phyloP scores from a whole-genome alignment of 1,140 invertebrate species.

The Homalodisca vitripennis region DNA sequence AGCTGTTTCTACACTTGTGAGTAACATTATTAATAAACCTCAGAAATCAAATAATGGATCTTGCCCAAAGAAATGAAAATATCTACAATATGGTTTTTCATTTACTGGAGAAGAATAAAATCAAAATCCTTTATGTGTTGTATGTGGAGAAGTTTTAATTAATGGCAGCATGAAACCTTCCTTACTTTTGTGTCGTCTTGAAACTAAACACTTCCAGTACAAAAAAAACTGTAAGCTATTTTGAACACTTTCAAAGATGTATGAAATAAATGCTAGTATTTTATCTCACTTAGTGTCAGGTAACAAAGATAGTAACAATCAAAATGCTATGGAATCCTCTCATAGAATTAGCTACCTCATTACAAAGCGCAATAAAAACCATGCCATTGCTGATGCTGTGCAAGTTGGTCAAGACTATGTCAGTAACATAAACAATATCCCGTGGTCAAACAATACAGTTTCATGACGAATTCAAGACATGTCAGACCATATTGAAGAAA shows the following conservation, averaged over 20 bases:
- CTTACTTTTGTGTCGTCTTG: conserved; percentile 16
- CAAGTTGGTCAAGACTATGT: not conserved
- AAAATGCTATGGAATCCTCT: conserved; percentile 15
- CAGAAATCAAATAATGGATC: too few species aligned
- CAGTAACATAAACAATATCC: not conserved
- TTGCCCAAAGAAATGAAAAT: too few species aligned
- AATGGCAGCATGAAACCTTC: conserved; percentile 32
- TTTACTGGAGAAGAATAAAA: conserved; percentile 25
- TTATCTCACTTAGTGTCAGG: not conserved
- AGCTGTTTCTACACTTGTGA: too few species aligned
- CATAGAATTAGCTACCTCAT: conserved; percentile 1
- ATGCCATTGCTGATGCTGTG: conserved; percentile 3
- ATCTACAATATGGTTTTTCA: conserved; percentile 33
- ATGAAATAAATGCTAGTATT: not conserved
- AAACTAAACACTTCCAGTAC: conserved; percentile 21
- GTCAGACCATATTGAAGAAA: conserved; percentile 4
- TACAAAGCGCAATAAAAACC: not conserved
- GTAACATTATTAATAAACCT: too few species aligned
- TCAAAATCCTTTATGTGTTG: conserved; percentile 31
- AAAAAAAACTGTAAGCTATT: conserved; percentile 14
- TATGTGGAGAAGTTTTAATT: conserved; percentile 29
- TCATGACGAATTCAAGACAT: not conserved
- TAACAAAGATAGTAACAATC: conserved; percentile 17
- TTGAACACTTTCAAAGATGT: not conserved
- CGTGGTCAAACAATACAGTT: conserved; percentile 19